Conservation (phyloP, 2,113 vertebrate species). For the Sinocyclocheilus grahami region DNA sequence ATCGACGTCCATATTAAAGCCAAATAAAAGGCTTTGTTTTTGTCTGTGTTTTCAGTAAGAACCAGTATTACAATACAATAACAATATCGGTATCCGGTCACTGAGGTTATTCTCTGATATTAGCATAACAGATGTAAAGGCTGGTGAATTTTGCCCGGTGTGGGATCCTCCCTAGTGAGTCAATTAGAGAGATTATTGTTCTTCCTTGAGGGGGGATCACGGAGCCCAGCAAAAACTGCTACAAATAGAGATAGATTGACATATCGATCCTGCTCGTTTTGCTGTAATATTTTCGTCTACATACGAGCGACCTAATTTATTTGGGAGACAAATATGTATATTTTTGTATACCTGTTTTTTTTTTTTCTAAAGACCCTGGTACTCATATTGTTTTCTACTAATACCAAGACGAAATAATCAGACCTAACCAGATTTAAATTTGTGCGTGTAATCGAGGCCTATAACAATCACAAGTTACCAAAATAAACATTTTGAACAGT, state of each 20-base stretch:
- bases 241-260: slow-evolving; percentile 90
- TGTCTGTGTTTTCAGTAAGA: not conserved
- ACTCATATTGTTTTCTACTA: not conserved
- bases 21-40: not conserved
- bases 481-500: not conserved
- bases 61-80: slow-evolving; percentile 5
- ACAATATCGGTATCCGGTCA: slow-evolving; percentile 50
- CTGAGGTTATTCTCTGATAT: slow-evolving; percentile 69
- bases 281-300: slow-evolving; percentile 71
- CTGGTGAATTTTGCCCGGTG: slow-evolving; percentile 80
- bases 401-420: not conserved
- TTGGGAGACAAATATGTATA: slow-evolving; percentile 53
- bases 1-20: not conserved
- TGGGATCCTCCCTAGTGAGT: slow-evolving; percentile 96
- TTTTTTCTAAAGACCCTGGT: not conserved
- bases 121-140: slow-evolving; percentile 91
- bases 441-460: not conserved
- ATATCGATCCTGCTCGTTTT: slow-evolving; percentile 88
- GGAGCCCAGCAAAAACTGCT: slow-evolving; percentile 81
- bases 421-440: not conserved
- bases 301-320: slow-evolving; percentile 62
- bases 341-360: slow-evolving; percentile 55
- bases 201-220: slow-evolving; percentile 96
- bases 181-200: slow-evolving; percentile 99
- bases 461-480: not conserved